A percentile compares a stretch with the other conserved stretches of the same genome.
phyloP scores from a whole-genome alignment of 2,113 vertebrate genomes.

The Mesitornis unicolor region DNA sequence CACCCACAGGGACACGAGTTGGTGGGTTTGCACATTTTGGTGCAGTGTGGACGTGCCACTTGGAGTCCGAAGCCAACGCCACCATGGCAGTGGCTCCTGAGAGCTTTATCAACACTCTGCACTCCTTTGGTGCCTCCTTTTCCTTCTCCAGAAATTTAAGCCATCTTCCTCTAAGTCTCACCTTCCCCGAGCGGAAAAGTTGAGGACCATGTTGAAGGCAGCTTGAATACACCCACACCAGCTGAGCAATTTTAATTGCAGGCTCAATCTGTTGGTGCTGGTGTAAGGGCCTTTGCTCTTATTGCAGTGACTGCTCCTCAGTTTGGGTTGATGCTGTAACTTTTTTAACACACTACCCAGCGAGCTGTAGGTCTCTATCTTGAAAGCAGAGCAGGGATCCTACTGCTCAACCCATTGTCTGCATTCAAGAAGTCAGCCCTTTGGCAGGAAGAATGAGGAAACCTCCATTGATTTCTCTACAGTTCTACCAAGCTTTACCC shows the following conservation, averaged over 20 bases:
- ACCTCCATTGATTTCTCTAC: background rate
- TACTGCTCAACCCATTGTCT: background rate
- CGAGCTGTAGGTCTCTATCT: background rate
- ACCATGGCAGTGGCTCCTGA: accelerated
- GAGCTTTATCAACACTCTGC: background rate
- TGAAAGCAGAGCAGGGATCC: background rate
- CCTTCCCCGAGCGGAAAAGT: accelerated
- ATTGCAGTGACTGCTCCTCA: background rate
- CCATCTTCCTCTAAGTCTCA: background rate
- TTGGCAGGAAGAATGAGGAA: background rate
- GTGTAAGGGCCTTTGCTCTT: background rate
- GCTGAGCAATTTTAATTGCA: background rate
- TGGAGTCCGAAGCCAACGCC: background rate
- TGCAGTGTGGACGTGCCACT: accelerated
- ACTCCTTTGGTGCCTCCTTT: background rate
- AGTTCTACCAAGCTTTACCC: background rate
- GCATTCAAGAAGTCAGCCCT: background rate
- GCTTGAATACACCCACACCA: background rate
- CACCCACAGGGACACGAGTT: accelerated
- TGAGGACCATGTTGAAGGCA: background rate
- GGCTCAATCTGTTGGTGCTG: accelerated
- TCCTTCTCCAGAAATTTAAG: background rate
- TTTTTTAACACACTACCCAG: accelerated
- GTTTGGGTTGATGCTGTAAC: background rate
- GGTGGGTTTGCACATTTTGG: background rate